phyloP scores from a whole-genome alignment of 2,113 vertebrate genomes.

The Boulengeromyrus knoepffleri region DNA sequence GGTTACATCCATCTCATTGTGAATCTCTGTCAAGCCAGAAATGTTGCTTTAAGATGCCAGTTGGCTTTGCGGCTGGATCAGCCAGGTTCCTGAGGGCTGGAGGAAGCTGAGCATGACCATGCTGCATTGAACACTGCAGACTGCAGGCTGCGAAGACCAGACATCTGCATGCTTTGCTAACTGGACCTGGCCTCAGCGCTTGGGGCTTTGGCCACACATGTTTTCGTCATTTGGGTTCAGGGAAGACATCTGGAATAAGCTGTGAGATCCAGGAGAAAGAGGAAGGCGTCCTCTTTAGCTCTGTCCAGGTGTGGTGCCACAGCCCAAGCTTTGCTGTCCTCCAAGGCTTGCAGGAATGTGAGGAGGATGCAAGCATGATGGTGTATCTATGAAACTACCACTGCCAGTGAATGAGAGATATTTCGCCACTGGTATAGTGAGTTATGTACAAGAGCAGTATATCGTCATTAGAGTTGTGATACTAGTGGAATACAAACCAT shows the following conservation, averaged over 20 bases:
- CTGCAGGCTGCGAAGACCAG: not conserved
- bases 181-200: not conserved
- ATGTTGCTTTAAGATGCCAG: not conserved
- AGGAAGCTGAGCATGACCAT: not conserved
- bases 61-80: not conserved
- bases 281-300: not conserved
- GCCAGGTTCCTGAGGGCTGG: not conserved
- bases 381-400: not conserved
- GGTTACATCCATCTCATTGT: not conserved
- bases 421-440: not conserved
- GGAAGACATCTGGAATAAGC: not conserved
- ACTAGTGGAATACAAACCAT: no score
- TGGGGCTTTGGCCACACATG: not conserved
- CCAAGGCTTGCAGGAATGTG: not conserved
- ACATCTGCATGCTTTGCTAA: not conserved
- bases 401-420: not conserved
- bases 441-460: not conserved
- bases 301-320: not conserved
- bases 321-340: not conserved
- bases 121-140: not conserved
- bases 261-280: not conserved
- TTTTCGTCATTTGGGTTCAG: constrained; percentile 1
- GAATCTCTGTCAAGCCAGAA: not conserved
- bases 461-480: not conserved
- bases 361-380: not conserved